Conservation (phyloP, 2,888 invertebrate species). For the Beris chalybata region DNA sequence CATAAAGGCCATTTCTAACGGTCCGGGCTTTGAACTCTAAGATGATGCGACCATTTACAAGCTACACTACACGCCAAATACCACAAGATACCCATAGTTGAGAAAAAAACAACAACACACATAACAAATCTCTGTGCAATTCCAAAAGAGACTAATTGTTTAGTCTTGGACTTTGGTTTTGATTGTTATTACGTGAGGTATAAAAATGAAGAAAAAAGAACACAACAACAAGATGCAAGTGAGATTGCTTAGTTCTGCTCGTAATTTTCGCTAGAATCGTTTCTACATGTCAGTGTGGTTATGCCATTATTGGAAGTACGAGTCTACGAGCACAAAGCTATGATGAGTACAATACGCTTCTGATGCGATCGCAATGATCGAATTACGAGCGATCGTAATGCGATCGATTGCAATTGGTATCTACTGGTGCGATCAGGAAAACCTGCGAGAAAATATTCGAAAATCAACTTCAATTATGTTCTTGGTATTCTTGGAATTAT, state of each 20-base stretch:
- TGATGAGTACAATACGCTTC: too few species aligned
- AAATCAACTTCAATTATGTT: too few species aligned
- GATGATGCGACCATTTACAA: slow-evolving; percentile 11
- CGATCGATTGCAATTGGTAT: too few species aligned
- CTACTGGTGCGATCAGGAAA: too few species aligned
- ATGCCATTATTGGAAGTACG: too few species aligned
- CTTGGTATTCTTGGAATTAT: too few species aligned
- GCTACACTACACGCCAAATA: too few species aligned
- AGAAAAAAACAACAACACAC: neutral
- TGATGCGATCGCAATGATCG: too few species aligned
- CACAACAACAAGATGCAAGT: too few species aligned
- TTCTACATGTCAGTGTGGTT: neutral
- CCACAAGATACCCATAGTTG: neutral
- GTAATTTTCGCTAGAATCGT: slow-evolving; percentile 14
- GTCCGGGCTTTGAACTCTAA: slow-evolving; percentile 29
- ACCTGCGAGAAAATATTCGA: too few species aligned
- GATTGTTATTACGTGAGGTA: slow-evolving; percentile 31
- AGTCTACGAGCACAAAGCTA: too few species aligned
- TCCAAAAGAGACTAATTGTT: slow-evolving; percentile 24
- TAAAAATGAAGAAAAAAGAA: slow-evolving; percentile 21
- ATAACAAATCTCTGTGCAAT: slow-evolving; percentile 12
- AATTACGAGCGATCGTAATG: too few species aligned
- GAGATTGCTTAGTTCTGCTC: slow-evolving; percentile 4
- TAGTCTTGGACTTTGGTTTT: slow-evolving; percentile 24
- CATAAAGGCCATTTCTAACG: slow-evolving; percentile 27